Evolutionary conservation across 92 coral and sea anemone species (phyloP), one percentile per base, ranked within the genome.

Genomic region (Parazoanthus darwini): DNA sequence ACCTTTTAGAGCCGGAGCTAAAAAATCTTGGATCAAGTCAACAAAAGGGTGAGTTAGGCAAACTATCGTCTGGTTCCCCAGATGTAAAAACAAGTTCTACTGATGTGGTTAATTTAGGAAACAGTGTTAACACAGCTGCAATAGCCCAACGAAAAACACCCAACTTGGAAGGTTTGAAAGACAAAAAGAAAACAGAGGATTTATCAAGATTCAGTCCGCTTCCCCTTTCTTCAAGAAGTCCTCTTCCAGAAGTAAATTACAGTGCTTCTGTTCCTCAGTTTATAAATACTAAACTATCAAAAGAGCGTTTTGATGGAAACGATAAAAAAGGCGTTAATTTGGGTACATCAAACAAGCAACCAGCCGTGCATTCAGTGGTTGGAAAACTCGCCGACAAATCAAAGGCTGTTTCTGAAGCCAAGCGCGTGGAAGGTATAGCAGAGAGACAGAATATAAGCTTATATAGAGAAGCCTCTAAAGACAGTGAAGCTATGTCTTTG

Each of bases 1-100:
- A 84, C 10, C 15, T 84, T 63, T 44, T 84, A 13, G 87, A 84
- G 46, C 87, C 87, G 22, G 87, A 84, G 79, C 50, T 84, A 9
- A 33, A 44, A 3, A 66, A 37, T 18, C 79, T 84, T 22, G 79
- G 67, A 35, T 35, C 29, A 46, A 35, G 36, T 39, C 87, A 84
- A n/a, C 79, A 42, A 16, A 84, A 84, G 87, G 87, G 87, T 43
- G 87, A 84, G 58, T 66, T 73, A 4, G 22, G 22, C 6, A 71
- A 79, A 79, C 68, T n/a, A 25, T 36, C 66, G 38, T 56, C 83
- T 58, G 23, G 25, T 38, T 8, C 80, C 23, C 80, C 14, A 39
- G 78, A 23, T 11, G 36, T 39, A 74, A 74, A 14, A 74, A 74
- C 36, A 3, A 18, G n/a, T 22, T 38, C 80, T 77, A 42, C 82